Base-by-base conservation (phyloP, 2,888 invertebrate genomes). In the Cheilosia pagana region DNA sequence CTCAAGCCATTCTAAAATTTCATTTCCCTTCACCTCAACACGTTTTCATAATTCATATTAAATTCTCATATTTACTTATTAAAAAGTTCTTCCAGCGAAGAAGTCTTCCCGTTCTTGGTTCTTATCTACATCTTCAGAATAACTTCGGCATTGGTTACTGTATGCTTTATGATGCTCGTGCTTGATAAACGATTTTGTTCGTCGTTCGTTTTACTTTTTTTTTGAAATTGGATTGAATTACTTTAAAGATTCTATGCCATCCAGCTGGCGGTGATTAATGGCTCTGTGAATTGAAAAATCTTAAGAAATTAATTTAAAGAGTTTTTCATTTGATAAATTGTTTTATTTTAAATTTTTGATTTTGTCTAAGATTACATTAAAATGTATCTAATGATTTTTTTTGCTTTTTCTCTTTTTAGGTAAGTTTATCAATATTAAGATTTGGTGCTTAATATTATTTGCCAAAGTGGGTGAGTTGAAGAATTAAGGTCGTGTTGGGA, bases 331-430 rank as follows among this genome's bases (percentile, higher is more conserved):
- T 45, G 16, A 48, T 23, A 76, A 60, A 70, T 62, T 39, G 16
- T 71, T 63, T 45, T 63, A 21, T 57, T 43, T 78, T 25, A 41
- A 57, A 63, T 63, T 62, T 77, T 16, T 48, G 31, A 60, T 63
- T 67, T 67, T 45, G 48, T 5, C 23, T 55, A 43, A 39, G 14
- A 14, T 8, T 1, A 10, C 4, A 48, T 41, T 41, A 25, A 41
- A 8, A 45, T 12, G n/a, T 35, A 2, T 31, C 16, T 48, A 39
- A 70, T 52, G 31, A n/a, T 21, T 14, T 12, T 31, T 63, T 59
- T 39, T 68, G 59, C 39, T 78, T 41, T 10, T 57, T 81, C 45
- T 83, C 70, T 48, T 83, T 83, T 28, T 52, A 83, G 83, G 83
- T 83, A 79, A 83, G 83, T 83, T n/a, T n/a, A n/a, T n/a, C 52